These are phyloP conservation scores for Lepidurus couesii DNA, from an alignment of 1,140 invertebrate genomes.

Conservation along the genomic window DNA sequence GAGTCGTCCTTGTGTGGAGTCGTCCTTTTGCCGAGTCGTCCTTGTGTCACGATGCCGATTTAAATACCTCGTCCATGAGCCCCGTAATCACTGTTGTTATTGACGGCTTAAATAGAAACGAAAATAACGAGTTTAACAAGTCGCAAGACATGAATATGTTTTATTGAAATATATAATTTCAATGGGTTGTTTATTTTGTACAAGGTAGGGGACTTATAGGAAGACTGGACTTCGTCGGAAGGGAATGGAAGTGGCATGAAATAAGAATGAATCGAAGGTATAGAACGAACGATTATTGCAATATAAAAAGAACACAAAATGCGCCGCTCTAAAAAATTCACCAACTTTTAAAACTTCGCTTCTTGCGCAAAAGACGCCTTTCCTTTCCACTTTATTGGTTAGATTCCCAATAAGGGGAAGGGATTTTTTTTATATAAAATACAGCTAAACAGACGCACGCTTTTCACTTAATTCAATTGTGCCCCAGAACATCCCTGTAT, in stretches of 20 bases:
- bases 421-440: too few species aligned
- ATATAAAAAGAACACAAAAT: neutral
- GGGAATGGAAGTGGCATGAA: neutral
- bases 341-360: neutral
- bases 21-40: too few species aligned
- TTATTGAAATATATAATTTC: slow-evolving; percentile 23
- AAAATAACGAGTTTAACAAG: neutral
- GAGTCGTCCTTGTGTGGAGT: too few species aligned
- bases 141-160: neutral
- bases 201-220: neutral
- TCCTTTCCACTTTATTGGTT: neutral
- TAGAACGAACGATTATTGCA: neutral
- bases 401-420: neutral
- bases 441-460: neutral
- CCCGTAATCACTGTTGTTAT: too few species aligned
- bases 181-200: slow-evolving; percentile 19
- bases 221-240: slow-evolving; percentile 18
- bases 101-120: too few species aligned
- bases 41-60: too few species aligned
- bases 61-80: too few species aligned
- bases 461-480: slow-evolving; percentile 15
- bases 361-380: neutral
- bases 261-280: neutral
- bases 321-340: neutral
- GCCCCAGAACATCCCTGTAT: slow-evolving; percentile 8